phyloP scores from a whole-genome alignment of 2,888 invertebrate species.

The Cactoblastis cactorum region DNA sequence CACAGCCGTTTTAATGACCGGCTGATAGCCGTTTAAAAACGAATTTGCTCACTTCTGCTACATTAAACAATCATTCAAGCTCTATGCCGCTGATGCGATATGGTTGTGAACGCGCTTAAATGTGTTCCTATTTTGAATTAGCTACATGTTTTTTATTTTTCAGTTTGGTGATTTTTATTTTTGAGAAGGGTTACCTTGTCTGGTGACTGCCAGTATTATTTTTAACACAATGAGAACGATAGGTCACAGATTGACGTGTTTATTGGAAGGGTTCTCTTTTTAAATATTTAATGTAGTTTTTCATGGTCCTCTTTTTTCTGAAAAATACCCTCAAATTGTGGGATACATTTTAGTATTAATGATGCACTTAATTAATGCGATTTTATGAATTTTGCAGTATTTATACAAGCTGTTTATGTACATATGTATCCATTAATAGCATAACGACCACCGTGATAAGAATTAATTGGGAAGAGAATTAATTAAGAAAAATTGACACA shows the following conservation, averaged over 20 bases:
- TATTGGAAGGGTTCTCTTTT: neutral
- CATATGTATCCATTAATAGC: too few relatives aligned
- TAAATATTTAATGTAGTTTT: neutral
- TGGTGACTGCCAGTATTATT: conserved; percentile 4
- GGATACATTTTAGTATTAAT: too few relatives aligned
- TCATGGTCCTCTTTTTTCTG: neutral
- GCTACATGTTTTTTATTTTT: conserved; percentile 12
- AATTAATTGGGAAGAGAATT: conserved; percentile 11
- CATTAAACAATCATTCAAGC: conserved; percentile 71
- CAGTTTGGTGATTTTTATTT: conserved; percentile 1
- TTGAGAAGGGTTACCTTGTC: conserved; percentile 5
- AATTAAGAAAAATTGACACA: conserved; percentile 8
- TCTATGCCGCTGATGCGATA: conserved; percentile 30
- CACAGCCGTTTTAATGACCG: conserved; percentile 72
- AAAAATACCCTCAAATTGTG: too few relatives aligned
- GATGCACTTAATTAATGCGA: too few relatives aligned
- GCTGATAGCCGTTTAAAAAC: conserved; percentile 80
- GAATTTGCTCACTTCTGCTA: conserved; percentile 80
- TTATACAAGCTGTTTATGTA: too few relatives aligned
- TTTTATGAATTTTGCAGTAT: too few relatives aligned
- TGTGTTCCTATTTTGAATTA: conserved; percentile 35
- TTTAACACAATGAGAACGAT: conserved; percentile 3
- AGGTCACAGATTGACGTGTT: neutral
- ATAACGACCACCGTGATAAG: conserved; percentile 8
- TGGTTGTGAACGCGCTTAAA: conserved; percentile 29